Evolutionary conservation across 1,140 invertebrate species (phyloP), one percentile per base, ranked within the genome.

Genomic region (Bombus terrestris): DNA sequence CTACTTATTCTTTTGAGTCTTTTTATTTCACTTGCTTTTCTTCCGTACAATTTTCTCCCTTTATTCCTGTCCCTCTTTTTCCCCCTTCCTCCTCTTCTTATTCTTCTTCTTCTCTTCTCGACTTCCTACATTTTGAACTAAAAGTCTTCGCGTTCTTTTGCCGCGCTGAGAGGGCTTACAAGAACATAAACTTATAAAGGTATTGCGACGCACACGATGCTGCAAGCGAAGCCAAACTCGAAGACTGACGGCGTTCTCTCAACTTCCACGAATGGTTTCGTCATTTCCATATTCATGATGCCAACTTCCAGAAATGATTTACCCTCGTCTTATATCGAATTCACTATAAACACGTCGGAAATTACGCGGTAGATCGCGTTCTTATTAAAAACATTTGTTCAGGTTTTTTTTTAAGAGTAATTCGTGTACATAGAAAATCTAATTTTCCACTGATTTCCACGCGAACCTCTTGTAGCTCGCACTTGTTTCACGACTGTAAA

Each of bases 281-380:
- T 39, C 68, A 39, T 69, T 39, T 69, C 68, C 68, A 69, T 69
- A 69, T 39, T 69, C 68, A 39, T 68, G 66, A 37, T 18, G 35
- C 35, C 8, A 25, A 25, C 22, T 8, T 35, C 6, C 8, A 32
- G 68, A 69, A 69, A 69, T 28, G 3, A 39, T 39, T 69, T 13
- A 25, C 35, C 22, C 18, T 25, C 68, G 37, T 28, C 9, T 37
- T 37, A 68, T 35, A 35, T 39, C 35, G 22, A 35, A 39, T 13
- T 3, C 9, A 2, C 13, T 39, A 22, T 37, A 37, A 69, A 69
- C 6, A 39, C 25, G 28, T 39, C 35, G 10, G 3, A 1, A 39
- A 39, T 37, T 25, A 69, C 35, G 9, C 13, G 62, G 6, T 32
- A 0, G 0, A 13, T 66, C 62, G 2, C n/a, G 18, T 68, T 68